phyloP scores from a whole-genome alignment of 2,888 invertebrate species.

The Baccha elongata region DNA sequence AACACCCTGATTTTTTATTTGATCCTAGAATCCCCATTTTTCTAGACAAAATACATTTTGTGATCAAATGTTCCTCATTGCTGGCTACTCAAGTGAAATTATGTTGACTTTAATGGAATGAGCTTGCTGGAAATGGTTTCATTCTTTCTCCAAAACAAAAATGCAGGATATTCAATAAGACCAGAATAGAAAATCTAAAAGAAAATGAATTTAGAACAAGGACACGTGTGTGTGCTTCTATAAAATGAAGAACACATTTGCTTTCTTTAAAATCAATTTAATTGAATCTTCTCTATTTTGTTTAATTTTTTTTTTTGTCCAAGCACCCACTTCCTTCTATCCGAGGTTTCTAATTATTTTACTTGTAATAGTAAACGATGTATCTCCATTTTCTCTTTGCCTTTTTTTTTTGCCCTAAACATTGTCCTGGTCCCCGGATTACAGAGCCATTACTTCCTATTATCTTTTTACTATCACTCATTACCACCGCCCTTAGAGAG shows the following conservation, averaged over 20 bases:
- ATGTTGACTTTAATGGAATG: conserved; percentile 63
- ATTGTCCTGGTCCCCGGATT: conserved; percentile 63
- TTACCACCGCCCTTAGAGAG: conserved; percentile 25
- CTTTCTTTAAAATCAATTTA: conserved; percentile 45
- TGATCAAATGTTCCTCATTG: conserved; percentile 60
- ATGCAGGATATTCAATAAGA: conserved; percentile 8
- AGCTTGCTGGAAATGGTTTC: conserved; percentile 27
- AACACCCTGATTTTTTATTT: neutral
- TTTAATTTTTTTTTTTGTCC: neutral
- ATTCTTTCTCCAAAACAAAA: conserved; percentile 8
- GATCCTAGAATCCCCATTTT: conserved; percentile 9
- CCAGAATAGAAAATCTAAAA: neutral
- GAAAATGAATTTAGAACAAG: conserved; percentile 56
- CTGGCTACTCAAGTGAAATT: conserved; percentile 53
- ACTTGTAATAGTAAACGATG: conserved; percentile 12
- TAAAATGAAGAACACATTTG: conserved; percentile 12
- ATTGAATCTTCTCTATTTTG: conserved; percentile 14
- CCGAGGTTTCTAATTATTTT: conserved; percentile 47
- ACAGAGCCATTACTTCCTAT: conserved; percentile 70
- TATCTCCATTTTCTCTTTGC: neutral
- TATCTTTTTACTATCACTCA: conserved; percentile 63
- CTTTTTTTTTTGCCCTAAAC: conserved; percentile 28
- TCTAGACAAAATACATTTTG: conserved; percentile 60
- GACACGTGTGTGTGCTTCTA: conserved; percentile 28
- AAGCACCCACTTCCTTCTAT: conserved; percentile 1